These are phyloP conservation scores for Pasiphila rectangulata DNA, from an alignment of 2,888 invertebrate genomes.

Conservation along the genomic window DNA sequence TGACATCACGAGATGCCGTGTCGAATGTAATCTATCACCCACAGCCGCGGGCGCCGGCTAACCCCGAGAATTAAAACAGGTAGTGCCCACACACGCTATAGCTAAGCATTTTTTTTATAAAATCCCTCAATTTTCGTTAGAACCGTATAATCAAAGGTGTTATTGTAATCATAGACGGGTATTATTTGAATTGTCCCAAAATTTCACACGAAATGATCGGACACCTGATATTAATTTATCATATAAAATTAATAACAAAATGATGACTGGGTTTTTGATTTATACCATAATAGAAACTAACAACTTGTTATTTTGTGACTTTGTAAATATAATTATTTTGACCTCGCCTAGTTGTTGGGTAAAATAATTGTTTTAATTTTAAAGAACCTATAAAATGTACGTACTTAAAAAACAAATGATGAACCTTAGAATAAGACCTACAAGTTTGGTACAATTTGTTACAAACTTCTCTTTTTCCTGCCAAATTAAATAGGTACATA, in stretches of 20 bases:
- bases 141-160: conserved; percentile 52
- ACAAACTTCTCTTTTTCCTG: not conserved
- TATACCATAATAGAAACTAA: not conserved
- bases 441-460: too few relatives aligned
- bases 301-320: not conserved
- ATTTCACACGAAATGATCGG: conserved; percentile 21
- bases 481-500: not conserved
- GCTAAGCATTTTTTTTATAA: conserved; percentile 48
- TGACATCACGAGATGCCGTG: conserved; percentile 78
- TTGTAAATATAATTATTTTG: too few relatives aligned
- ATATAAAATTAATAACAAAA: not conserved
- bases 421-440: too few relatives aligned
- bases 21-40: conserved; percentile 80
- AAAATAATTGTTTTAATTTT: too few relatives aligned
- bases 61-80: conserved; percentile 60
- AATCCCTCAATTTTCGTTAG: conserved; percentile 49
- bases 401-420: too few relatives aligned
- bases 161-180: conserved; percentile 47
- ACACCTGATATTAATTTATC: conserved; percentile 4
- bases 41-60: conserved; percentile 66
- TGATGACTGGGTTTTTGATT: conserved; percentile 3
- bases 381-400: too few relatives aligned
- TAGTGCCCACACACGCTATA: conserved; percentile 66
- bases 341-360: too few relatives aligned
- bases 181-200: conserved; percentile 38